Conservation (phyloP, 2,888 invertebrate species). For the Epinotia brunnichana region DNA sequence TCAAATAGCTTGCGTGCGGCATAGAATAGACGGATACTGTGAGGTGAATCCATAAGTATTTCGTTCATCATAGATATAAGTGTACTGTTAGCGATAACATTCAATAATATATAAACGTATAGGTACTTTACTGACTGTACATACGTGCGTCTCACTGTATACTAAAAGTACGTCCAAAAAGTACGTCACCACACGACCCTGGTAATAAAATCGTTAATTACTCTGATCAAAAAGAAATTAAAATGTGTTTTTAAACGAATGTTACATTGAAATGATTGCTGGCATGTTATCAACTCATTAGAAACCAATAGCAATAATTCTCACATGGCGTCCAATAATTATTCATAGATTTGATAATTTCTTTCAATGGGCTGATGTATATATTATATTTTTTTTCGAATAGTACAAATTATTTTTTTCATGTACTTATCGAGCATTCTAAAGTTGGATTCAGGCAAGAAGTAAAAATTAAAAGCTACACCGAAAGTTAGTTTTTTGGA, state of each 20-base stretch:
- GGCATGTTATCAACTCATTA: constrained; percentile 34
- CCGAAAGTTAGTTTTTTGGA: too few species aligned
- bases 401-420: too few species aligned
- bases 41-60: constrained; percentile 6
- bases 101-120: too few species aligned
- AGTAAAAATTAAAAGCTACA: too few species aligned
- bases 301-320: constrained; percentile 14
- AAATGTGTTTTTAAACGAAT: constrained; percentile 15
- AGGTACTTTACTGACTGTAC: neutral
- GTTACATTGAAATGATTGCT: constrained; percentile 26
- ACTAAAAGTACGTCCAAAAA: too few species aligned
- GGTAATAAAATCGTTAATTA: constrained; percentile 31
- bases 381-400: neutral
- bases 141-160: neutral
- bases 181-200: neutral
- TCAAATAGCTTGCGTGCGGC: constrained; percentile 16
- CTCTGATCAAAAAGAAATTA: constrained; percentile 22
- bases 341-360: constrained; percentile 6
- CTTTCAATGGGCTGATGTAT: neutral
- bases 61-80: neutral
- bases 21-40: neutral
- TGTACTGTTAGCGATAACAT: too few species aligned
- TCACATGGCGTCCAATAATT: constrained; percentile 22
- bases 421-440: too few species aligned
- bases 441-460: too few species aligned